phyloP scores from a whole-genome alignment of 2,888 invertebrate species.

The Agapetus fuscipes region DNA sequence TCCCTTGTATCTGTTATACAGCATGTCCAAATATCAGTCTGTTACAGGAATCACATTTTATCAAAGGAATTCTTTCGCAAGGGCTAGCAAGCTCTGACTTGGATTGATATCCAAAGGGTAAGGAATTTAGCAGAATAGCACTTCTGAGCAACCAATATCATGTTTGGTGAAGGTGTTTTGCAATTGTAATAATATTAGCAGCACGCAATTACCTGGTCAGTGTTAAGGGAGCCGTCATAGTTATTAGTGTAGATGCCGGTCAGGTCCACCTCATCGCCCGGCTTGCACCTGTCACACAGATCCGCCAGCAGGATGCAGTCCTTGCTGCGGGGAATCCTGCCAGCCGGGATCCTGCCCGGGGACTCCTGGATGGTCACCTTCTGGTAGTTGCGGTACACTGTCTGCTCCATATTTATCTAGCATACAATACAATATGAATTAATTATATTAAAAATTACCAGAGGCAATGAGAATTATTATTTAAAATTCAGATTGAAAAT shows the following conservation, averaged over 20 bases:
- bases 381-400: conserved; percentile 96
- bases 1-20: too few species aligned
- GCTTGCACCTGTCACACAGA: conserved; percentile 94
- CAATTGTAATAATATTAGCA: too few species aligned
- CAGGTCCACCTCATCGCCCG: conserved; percentile 94
- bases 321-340: conserved; percentile 94
- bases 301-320: conserved; percentile 92
- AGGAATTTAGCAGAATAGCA: too few species aligned
- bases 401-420: conserved; percentile 98
- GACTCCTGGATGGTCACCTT: conserved; percentile 97
- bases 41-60: too few species aligned
- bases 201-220: conserved; percentile 69
- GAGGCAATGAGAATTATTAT: too few species aligned
- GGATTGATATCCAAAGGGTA: too few species aligned
- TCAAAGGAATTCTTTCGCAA: too few species aligned
- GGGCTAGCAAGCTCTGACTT: too few species aligned
- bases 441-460: background rate
- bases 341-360: conserved; percentile 95
- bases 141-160: too few species aligned
- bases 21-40: too few species aligned
- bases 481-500: conserved; percentile 1
- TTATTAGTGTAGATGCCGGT: conserved; percentile 96
- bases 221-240: conserved; percentile 95
- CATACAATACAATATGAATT: conserved; percentile 21
- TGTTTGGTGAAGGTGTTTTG: too few species aligned